phyloP scores from a whole-genome alignment of 2,113 vertebrate genomes.

The Rhombomys opimus region DNA sequence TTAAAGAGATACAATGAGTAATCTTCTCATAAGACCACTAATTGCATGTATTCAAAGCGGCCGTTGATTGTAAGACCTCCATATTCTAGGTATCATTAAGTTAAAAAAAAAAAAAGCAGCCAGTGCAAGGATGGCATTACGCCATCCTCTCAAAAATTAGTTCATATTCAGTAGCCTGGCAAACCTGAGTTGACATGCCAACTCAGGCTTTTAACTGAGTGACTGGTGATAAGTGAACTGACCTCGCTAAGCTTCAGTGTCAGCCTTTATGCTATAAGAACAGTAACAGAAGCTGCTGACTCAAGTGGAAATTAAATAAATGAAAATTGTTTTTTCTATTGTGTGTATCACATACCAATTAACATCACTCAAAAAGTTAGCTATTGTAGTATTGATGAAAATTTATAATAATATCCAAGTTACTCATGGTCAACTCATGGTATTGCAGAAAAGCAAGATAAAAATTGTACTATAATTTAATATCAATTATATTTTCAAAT shows the following conservation, averaged over 20 bases:
- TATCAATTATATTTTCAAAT: neutral
- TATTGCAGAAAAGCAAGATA: neutral
- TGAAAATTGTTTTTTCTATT: neutral
- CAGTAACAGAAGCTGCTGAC: neutral
- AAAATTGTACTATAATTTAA: constrained; percentile 35
- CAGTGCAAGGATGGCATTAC: neutral
- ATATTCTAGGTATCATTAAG: constrained; percentile 34
- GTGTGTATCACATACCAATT: neutral
- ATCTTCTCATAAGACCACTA: neutral
- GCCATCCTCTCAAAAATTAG: neutral
- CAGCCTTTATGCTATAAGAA: neutral
- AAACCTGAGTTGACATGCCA: neutral
- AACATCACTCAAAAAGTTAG: neutral
- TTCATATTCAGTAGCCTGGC: neutral
- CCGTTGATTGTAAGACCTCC: neutral
- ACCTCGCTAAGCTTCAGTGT: neutral
- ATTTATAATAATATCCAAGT: neutral
- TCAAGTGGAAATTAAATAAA: neutral
- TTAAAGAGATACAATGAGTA: neutral
- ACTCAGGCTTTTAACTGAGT: neutral
- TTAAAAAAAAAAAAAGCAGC: neutral
- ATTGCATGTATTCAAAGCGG: neutral
- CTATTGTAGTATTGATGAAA: constrained; percentile 5
- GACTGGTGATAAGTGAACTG: neutral
- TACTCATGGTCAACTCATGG: neutral